phyloP scores from a whole-genome alignment of 2,888 invertebrate species.

The Toxonevra muliebris region DNA sequence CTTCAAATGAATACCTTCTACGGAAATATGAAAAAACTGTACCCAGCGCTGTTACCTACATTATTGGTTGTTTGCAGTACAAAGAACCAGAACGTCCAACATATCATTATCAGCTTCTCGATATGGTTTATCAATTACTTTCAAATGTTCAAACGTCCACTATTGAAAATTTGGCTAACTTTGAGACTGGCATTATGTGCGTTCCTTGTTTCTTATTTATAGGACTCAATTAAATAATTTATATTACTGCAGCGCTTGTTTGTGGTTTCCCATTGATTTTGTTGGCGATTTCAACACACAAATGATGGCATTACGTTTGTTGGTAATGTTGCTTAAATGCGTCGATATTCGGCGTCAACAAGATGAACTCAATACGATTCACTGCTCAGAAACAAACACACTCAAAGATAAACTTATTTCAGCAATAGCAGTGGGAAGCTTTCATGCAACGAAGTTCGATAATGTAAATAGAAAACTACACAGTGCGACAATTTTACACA shows the following conservation, averaged over 20 bases:
- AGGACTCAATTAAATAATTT: background rate
- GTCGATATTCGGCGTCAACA: conserved; percentile 28
- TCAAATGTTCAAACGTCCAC: conserved; percentile 30
- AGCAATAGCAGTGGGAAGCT: conserved; percentile 31
- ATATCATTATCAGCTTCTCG: conserved; percentile 43
- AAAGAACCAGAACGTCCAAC: conserved; percentile 36
- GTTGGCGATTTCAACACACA: conserved; percentile 49
- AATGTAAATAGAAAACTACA: conserved; percentile 36
- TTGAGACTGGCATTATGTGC: conserved; percentile 25
- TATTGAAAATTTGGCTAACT: conserved; percentile 28
- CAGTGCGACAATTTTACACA: too few relatives aligned
- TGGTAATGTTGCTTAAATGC: conserved; percentile 40
- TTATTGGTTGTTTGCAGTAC: conserved; percentile 45
- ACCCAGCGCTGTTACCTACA: conserved; percentile 43
- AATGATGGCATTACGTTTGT: conserved; percentile 40
- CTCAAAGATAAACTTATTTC: conserved; percentile 27
- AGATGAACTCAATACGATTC: conserved; percentile 25
- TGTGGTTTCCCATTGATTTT: conserved; percentile 46
- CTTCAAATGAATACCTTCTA: conserved; percentile 2
- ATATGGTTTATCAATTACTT: conserved; percentile 42
- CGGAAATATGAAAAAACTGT: conserved; percentile 41
- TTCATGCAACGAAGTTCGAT: conserved; percentile 37
- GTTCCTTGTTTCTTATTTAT: background rate
- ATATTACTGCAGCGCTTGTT: conserved; percentile 37
- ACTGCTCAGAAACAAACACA: conserved; percentile 10